A percentile compares a stretch with the other conserved stretches of the same genome.
Conservation (phyloP, 2,113 vertebrate genomes). For the Forbesichthys agassizii region DNA sequence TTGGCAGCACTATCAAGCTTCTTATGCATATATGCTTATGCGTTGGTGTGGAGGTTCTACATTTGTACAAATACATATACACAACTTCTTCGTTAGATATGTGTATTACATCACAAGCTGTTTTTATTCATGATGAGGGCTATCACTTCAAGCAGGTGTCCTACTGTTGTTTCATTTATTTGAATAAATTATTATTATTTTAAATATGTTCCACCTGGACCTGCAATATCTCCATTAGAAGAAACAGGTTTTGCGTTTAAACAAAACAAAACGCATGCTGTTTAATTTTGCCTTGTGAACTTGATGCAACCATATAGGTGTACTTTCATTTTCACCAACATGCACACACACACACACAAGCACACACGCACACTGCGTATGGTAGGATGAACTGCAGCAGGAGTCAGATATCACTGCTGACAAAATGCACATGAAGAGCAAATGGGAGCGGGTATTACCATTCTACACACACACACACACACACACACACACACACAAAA, state of each 20-base stretch:
- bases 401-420: conserved; percentile 49
- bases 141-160: too few relatives aligned
- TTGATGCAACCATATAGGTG: neutral
- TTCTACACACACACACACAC: conserved; percentile 22
- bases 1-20: neutral
- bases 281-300: neutral
- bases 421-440: conserved; percentile 44
- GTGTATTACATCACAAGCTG: too few relatives aligned
- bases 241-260: too few relatives aligned
- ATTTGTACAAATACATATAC: too few relatives aligned
- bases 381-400: conserved; percentile 50
- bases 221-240: too few relatives aligned
- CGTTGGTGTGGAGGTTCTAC: too few relatives aligned
- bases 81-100: too few relatives aligned
- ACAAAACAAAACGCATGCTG: neutral
- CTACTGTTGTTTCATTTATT: too few relatives aligned
- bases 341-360: neutral
- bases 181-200: too few relatives aligned
- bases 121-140: too few relatives aligned
- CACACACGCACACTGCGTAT: conserved; percentile 13
- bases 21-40: too few relatives aligned
- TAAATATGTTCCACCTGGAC: too few relatives aligned
- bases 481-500: conserved; percentile 7
- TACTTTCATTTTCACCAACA: conserved; percentile 14
- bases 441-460: conserved; percentile 43